Evolutionary conservation across 1,140 invertebrate genomes (phyloP).

Genomic region (Paraescarpia echinospica): DNA sequence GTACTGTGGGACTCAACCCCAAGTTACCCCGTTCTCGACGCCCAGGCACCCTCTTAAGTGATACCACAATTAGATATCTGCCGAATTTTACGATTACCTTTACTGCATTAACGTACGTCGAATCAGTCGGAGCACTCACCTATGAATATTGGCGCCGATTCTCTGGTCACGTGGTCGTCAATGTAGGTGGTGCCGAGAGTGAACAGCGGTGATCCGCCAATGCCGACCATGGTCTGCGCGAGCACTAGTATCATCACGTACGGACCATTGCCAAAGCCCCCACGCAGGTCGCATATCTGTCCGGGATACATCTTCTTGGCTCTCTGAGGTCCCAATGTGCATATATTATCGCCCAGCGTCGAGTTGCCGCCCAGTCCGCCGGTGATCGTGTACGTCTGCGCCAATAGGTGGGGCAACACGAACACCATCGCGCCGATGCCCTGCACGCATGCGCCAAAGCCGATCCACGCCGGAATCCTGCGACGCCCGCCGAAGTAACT

Average conservation of each 20-base stretch:
- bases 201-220: constrained; percentile 63
- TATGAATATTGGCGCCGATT: constrained; percentile 62
- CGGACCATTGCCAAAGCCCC: constrained; percentile 49
- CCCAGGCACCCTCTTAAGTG: background rate
- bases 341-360: constrained; percentile 48
- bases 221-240: constrained; percentile 62
- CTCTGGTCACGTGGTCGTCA: constrained; percentile 63
- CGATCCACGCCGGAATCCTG: constrained; percentile 94
- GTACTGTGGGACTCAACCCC: too few species aligned
- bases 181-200: constrained; percentile 65
- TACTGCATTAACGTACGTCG: background rate
- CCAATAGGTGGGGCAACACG: constrained; percentile 66
- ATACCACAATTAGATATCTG: background rate
- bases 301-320: background rate
- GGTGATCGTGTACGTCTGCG: constrained; percentile 55
- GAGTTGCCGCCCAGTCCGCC: constrained; percentile 56
- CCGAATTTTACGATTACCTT: background rate
- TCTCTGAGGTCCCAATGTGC: constrained; percentile 32
- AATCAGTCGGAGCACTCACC: constrained; percentile 46
- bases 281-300: background rate
- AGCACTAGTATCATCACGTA: constrained; percentile 62
- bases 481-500: constrained; percentile 92
- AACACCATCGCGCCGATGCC: constrained; percentile 84
- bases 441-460: constrained; percentile 84
- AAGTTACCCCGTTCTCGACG: background rate